Evolutionary conservation across 2,113 vertebrate genomes (phyloP).

Genomic region (Urocolius indicus): DNA sequence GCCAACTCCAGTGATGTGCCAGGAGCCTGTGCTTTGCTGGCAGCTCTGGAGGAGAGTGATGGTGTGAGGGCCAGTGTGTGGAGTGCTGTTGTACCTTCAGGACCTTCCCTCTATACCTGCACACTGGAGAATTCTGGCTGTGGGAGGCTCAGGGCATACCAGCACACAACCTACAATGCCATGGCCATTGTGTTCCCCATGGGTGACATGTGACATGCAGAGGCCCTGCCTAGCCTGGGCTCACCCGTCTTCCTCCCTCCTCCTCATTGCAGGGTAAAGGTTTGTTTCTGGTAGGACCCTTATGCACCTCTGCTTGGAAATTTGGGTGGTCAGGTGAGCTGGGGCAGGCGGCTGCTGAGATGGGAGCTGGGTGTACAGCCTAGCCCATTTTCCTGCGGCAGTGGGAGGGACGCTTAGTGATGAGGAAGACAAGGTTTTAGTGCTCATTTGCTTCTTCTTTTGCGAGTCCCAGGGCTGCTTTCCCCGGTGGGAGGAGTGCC

Average conservation of each 20-base stretch:
- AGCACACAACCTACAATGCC: background rate
- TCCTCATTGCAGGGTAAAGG: background rate
- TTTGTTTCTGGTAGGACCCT: background rate
- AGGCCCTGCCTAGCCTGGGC: background rate
- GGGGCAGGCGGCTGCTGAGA: accelerated
- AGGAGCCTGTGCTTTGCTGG: background rate
- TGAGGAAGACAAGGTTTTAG: background rate
- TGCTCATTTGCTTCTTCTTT: background rate
- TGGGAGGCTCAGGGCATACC: background rate
- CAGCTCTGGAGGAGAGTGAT: background rate
- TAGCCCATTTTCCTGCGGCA: background rate
- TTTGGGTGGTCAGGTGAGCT: background rate
- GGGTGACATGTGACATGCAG: background rate
- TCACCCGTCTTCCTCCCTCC: background rate
- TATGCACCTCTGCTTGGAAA: background rate
- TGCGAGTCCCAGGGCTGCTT: background rate
- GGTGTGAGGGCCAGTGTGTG: accelerated
- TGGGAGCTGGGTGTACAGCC: background rate
- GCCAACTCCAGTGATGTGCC: background rate
- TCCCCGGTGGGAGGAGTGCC: background rate
- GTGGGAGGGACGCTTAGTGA: accelerated
- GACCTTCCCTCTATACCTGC: background rate
- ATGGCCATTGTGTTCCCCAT: too few species aligned
- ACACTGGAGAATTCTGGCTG: accelerated
- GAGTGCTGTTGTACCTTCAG: background rate